These are phyloP conservation scores for Podarcis muralis DNA, from an alignment of 2,113 vertebrate species.

Conservation along the genomic window DNA sequence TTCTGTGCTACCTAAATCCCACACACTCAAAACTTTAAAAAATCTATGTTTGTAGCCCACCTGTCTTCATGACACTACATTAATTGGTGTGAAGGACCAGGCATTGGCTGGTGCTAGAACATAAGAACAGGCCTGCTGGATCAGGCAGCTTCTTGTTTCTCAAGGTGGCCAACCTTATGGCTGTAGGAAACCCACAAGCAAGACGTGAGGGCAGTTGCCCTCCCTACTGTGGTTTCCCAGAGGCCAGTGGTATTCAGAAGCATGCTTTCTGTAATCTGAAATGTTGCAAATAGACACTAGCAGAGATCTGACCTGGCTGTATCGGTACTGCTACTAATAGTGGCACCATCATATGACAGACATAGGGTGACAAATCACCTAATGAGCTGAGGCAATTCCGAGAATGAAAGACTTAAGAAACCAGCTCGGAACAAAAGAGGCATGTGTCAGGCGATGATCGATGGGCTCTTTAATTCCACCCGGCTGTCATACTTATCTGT, in stretches of 20 bases:
- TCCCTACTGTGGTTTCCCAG: too few relatives aligned
- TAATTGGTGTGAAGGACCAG: neutral
- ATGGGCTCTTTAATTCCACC: conserved; percentile 69
- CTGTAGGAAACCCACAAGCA: neutral
- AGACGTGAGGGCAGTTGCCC: too few relatives aligned
- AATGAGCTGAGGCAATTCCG: conserved; percentile 56
- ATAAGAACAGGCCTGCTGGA: neutral
- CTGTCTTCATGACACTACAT: neutral
- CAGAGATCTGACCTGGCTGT: neutral
- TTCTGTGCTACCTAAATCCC: too few relatives aligned
- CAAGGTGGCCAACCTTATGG: neutral
- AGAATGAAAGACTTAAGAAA: conserved; percentile 65
- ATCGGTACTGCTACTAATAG: conserved; percentile 27
- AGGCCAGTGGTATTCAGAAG: neutral
- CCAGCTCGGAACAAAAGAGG: conserved; percentile 70
- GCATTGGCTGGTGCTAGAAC: neutral
- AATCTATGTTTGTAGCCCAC: neutral
- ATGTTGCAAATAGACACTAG: neutral
- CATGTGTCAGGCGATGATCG: conserved; percentile 68
- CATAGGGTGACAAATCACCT: conserved; percentile 50
- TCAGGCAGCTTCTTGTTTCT: neutral
- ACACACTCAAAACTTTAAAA: neutral
- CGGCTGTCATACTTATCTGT: conserved; percentile 71
- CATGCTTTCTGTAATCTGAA: neutral
- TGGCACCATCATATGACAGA: conserved; percentile 12